Base-by-base conservation (phyloP, 2,888 invertebrate genomes). In the Hypselothyrea guttata region DNA sequence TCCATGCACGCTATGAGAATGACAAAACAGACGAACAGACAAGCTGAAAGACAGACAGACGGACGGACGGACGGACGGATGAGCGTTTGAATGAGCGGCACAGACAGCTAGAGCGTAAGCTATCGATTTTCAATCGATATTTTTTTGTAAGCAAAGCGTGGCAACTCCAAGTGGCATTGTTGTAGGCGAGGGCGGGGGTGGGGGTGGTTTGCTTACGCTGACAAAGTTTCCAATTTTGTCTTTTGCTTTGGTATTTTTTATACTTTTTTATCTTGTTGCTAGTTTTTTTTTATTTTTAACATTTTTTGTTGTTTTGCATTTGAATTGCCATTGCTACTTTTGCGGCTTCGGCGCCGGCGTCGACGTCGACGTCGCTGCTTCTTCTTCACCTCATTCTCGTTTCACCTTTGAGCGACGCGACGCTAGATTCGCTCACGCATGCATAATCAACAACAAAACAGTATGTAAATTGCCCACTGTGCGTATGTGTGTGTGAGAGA, bases 231-330 rank as follows among this genome's bases (percentile, higher is more conserved):
- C 67, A 68, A 62, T 31, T 62, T 58, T 64, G 68, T 61, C 54
- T 67, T 65, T 54, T 48, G 51, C 41, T 42, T 52, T 22, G 27
- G 28, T 13, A 41, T 28, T 37, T 53, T 44, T 59, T 55, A 37
- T 40, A 45, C 53, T 40, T 49, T 47, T 35, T 41, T 41, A 38
- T 22, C n/a, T 15, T 58, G 45, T 47, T 48, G 63, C 47, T 16
- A 42, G 12, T 40, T 65, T 54, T 45, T 55, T 47, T 16, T 51
- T 49, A 40, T 37, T 52, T 12, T 44, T 46, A 59, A n/a, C n/a
- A n/a, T n/a, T n/a, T n/a, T n/a, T 49, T 42, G 48, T 85, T 69
- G 75, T 81, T 87, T 87, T 87, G 84, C 87, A 85, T 88, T 81
- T 83, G 78, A 85, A 83, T 85, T 86, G 76, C 76, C 85, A 71